These are phyloP conservation scores for Drosophila tsacasi DNA, from an alignment of 1,140 invertebrate genomes.

Conservation along the genomic window DNA sequence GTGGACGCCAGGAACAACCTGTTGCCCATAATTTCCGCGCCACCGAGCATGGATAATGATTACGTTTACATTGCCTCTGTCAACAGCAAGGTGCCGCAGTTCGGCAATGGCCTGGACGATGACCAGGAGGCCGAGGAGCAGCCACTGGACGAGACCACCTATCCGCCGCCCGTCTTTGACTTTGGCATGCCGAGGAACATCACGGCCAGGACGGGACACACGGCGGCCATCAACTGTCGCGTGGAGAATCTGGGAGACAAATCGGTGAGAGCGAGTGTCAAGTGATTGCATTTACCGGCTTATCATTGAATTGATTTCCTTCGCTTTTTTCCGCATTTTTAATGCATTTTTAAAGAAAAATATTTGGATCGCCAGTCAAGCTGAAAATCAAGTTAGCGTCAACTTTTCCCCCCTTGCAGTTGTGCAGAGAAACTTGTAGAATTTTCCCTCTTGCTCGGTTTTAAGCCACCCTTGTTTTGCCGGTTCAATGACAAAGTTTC, in stretches of 20 bases:
- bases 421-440: constrained; percentile 41
- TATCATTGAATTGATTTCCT: constrained; percentile 47
- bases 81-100: constrained; percentile 59
- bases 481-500: constrained; percentile 63
- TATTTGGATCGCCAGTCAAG: constrained; percentile 72
- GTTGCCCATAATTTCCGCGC: constrained; percentile 62
- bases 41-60: constrained; percentile 44
- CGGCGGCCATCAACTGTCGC: constrained; percentile 93
- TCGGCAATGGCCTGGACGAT: constrained; percentile 62
- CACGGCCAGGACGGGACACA: constrained; percentile 92
- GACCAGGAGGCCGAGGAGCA: constrained; percentile 52
- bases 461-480: constrained; percentile 55
- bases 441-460: constrained; percentile 45
- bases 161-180: constrained; percentile 90
- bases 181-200: constrained; percentile 92
- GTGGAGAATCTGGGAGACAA: constrained; percentile 93
- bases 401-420: constrained; percentile 42
- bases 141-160: constrained; percentile 58
- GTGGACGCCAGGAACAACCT: constrained; percentile 56
- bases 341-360: constrained; percentile 70
- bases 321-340: constrained; percentile 36
- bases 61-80: constrained; percentile 75
- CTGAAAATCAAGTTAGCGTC: constrained; percentile 77
- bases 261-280: constrained; percentile 88
- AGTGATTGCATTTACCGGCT: constrained; percentile 44